A percentile compares a stretch with the other conserved stretches of the same genome.
Evolutionary conservation across 2,113 vertebrate genomes (phyloP).

Genomic region (Syngnathoides biaculeatus): DNA sequence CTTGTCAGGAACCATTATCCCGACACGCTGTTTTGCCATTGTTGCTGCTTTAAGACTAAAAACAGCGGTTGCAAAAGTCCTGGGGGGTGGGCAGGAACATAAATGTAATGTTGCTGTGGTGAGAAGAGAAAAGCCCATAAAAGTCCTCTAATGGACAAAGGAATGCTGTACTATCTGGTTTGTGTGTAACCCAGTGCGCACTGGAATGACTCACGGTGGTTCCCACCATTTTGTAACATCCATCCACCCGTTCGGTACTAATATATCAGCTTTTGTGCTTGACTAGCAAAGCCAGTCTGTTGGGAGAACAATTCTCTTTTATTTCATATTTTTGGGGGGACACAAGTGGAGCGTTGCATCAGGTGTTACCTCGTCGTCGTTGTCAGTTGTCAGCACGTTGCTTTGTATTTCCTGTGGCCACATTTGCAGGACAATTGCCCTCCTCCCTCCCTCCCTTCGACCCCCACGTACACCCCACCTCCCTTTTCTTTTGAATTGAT

Average conservation of each 20-base stretch:
- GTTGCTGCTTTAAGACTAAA: constrained; percentile 57
- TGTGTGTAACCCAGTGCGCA: constrained; percentile 37
- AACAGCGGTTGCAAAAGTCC: constrained; percentile 57
- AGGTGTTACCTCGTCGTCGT: constrained; percentile 22
- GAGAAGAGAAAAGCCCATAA: constrained; percentile 46
- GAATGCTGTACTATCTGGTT: constrained; percentile 54
- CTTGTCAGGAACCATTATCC: constrained; percentile 65
- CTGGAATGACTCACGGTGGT: constrained; percentile 30
- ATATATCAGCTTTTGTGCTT: constrained; percentile 63
- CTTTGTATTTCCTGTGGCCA: constrained; percentile 39
- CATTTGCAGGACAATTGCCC: constrained; percentile 19
- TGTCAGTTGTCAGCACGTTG: constrained; percentile 54
- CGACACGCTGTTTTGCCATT: constrained; percentile 61
- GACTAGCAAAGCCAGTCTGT: constrained; percentile 18
- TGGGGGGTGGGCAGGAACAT: constrained; percentile 48
- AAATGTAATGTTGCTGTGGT: constrained; percentile 47
- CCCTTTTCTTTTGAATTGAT: neutral
- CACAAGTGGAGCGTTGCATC: neutral
- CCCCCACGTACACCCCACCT: neutral
- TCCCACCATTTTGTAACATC: constrained; percentile 38
- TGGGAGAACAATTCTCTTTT: constrained; percentile 16
- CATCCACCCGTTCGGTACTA: constrained; percentile 38
- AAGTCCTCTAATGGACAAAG: constrained; percentile 56
- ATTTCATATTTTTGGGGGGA: constrained; percentile 36
- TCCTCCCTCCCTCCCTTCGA: too few relatives aligned